Conservation (phyloP, 2,797 vertebrate species). For the Coreius guichenoti region DNA sequence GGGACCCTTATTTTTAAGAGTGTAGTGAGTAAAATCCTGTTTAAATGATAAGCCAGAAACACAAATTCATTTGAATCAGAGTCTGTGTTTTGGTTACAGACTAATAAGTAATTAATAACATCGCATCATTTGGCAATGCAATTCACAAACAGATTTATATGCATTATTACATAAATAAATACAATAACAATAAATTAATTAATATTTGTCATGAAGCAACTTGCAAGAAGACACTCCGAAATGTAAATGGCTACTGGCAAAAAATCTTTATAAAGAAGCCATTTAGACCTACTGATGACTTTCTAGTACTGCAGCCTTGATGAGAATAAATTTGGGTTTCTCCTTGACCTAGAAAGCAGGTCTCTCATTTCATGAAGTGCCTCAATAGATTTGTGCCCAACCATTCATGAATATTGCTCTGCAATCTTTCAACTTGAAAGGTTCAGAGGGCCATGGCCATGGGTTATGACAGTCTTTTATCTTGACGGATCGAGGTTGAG, state of each 20-base stretch:
- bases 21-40: background rate
- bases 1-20: background rate
- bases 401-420: slow-evolving; percentile 56
- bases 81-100: background rate
- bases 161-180: background rate
- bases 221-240: background rate
- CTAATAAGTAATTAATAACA: background rate
- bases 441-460: slow-evolving; percentile 50
- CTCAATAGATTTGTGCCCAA: slow-evolving; percentile 53
- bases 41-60: background rate
- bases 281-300: slow-evolving; percentile 31
- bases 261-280: slow-evolving; percentile 31
- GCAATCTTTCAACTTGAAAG: slow-evolving; percentile 57
- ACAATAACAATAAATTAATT: background rate
- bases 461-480: slow-evolving; percentile 55
- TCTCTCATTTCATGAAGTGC: slow-evolving; percentile 53
- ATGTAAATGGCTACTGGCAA: background rate
- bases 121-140: background rate
- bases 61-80: background rate
- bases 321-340: slow-evolving; percentile 52
- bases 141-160: background rate
- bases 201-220: background rate
- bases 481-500: slow-evolving; percentile 51
- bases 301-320: slow-evolving; percentile 24
- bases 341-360: slow-evolving; percentile 52